Base-by-base conservation (phyloP, 2,113 vertebrate genomes). In the Tyto alba region DNA sequence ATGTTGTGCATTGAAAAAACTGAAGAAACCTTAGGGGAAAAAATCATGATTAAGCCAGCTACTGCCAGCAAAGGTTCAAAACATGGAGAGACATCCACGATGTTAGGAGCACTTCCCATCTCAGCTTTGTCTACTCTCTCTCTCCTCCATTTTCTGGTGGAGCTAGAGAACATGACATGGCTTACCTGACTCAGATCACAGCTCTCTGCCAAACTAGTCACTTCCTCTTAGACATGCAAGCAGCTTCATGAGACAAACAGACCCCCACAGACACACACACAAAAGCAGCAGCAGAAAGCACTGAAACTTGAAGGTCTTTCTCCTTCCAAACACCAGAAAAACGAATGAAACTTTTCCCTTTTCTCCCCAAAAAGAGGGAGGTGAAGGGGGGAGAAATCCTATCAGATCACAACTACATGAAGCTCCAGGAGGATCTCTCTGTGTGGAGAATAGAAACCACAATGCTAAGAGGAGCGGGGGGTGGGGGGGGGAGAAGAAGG, bases 101-200 rank as follows among this genome's bases (percentile, higher is more conserved):
- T 97, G 97, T 97, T 96, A 97, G 97, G 97, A 98, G 98, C 98
- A 98, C 95, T 98, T 98, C 97, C 97, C 97, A 98, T 98, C 97
- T 98, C 97, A 98, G 98, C 98, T 98, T 98, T 98, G 98, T 98
- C 98, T 98, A 97, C 98, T 98, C 98, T 99, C 95, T 95, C 97
- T 97, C 97, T 96, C 99, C 99, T 99, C 99, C 99, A 99, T 99
- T 99, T 99, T 99, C 99, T 99, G 99, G 98, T 99, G 98, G 98
- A 99, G 98, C 98, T 98, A 98, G 98, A 98, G 98, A 98, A 97
- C 98, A 98, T 98, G 98, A 98, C 96, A 98, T 96, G 97, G 97
- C 97, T 98, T 98, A 99, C 99, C 99, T 99, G 99, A 98, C 98
- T 99, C 98, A 98, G 98, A 98, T 98, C 98, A 98, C 98, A 99